Conservation (phyloP, 2,797 vertebrate species). For the Pitangus sulphuratus region DNA sequence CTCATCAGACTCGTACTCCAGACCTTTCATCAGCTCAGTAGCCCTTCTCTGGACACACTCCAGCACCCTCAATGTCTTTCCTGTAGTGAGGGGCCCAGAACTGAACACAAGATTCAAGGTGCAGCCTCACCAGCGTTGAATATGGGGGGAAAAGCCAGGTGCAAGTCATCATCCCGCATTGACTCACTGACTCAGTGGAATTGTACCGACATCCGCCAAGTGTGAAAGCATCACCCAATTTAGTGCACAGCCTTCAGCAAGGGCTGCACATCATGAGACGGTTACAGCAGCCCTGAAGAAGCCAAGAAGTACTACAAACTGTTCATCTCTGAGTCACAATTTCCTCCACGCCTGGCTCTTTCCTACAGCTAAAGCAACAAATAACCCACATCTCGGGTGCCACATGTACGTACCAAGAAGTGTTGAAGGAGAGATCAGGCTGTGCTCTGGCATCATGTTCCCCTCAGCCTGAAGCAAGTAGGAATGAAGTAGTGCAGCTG, state of each 20-base stretch:
- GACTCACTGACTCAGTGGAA: neutral
- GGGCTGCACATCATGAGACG: neutral
- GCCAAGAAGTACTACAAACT: neutral
- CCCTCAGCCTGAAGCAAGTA: neutral
- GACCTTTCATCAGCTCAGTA: neutral
- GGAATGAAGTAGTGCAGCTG: neutral
- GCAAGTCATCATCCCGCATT: neutral
- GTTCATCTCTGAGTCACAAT: conserved; percentile 25
- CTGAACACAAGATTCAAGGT: neutral
- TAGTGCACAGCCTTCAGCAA: neutral
- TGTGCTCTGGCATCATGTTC: neutral
- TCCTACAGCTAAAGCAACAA: neutral
- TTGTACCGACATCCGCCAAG: neutral
- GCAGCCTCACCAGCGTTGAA: neutral
- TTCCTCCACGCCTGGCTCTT: neutral
- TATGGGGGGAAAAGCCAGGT: neutral
- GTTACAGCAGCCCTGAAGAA: neutral
- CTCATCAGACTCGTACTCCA: neutral
- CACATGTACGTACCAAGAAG: neutral
- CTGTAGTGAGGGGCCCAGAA: neutral
- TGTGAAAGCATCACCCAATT: neutral
- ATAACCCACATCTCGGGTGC: neutral
- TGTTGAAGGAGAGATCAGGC: neutral
- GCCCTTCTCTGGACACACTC: accelerated
- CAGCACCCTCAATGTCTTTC: neutral